Evolutionary conservation across 1,140 invertebrate species (phyloP).

Genomic region (Leptinotarsa undecemlineata): DNA sequence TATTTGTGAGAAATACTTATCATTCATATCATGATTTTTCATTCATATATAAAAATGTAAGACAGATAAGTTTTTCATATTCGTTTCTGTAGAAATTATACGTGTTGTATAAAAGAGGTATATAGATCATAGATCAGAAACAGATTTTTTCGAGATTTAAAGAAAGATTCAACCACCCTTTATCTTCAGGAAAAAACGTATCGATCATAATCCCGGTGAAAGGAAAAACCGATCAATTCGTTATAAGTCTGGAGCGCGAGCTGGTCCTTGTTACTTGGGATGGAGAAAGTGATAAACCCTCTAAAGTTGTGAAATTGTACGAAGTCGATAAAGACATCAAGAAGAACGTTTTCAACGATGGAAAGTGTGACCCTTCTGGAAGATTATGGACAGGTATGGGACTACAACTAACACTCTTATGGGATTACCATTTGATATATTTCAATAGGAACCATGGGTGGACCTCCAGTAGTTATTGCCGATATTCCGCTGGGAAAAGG

Average conservation of each 20-base stretch:
- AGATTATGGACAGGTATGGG: conserved; percentile 64
- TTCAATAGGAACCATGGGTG: conserved; percentile 19
- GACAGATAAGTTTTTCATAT: too few species aligned
- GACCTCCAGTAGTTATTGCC: conserved; percentile 16
- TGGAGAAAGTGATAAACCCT: conserved; percentile 52
- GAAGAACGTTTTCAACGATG: conserved; percentile 79
- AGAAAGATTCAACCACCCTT: too few species aligned
- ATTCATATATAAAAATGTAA: too few species aligned
- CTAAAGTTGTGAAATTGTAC: conserved; percentile 41
- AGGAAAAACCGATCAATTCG: conserved; percentile 63
- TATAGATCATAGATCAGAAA: too few species aligned
- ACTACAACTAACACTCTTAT: neutral
- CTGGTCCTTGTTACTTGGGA: conserved; percentile 70
- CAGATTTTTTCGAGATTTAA: too few species aligned
- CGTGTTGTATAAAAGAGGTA: too few species aligned
- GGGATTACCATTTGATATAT: neutral
- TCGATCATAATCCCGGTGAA: conserved; percentile 68
- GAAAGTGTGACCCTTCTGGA: conserved; percentile 79
- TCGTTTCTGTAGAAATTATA: too few species aligned
- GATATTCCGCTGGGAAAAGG: conserved; percentile 19
- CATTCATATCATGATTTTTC: too few species aligned
- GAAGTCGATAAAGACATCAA: conserved; percentile 38
- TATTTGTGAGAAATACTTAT: too few species aligned
- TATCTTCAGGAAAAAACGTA: conserved; percentile 46
- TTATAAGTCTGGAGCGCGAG: conserved; percentile 64